phyloP scores from a whole-genome alignment of 53 echinoderm and acorn worm genomes.

The Paracentrotus lividus region DNA sequence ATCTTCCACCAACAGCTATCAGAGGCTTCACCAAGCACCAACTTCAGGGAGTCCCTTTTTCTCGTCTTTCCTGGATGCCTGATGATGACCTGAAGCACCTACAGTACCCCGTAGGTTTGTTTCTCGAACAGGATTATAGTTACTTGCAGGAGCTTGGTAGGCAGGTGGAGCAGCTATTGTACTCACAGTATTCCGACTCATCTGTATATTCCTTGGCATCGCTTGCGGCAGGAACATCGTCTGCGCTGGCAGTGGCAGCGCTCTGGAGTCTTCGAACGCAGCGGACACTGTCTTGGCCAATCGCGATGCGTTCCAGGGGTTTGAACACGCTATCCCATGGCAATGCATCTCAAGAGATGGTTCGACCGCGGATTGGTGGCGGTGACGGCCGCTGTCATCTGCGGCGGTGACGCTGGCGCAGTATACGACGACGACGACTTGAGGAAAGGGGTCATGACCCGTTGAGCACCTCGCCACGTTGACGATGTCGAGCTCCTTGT shows the following conservation, averaged over 20 bases:
- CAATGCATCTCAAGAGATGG: constrained; percentile 64
- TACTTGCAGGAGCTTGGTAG: background rate
- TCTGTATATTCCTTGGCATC: background rate
- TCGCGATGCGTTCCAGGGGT: constrained; percentile 68
- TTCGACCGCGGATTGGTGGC: background rate
- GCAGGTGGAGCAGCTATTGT: constrained; percentile 14
- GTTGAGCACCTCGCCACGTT: constrained; percentile 75
- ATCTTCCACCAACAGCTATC: too few relatives aligned
- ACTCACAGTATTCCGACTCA: constrained; percentile 12
- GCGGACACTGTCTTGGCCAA: constrained; percentile 71
- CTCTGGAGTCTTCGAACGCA: constrained; percentile 60
- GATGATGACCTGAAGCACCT: background rate
- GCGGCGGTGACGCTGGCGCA: constrained; percentile 21
- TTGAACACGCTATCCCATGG: constrained; percentile 74
- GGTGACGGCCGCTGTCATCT: background rate
- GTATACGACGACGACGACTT: constrained; percentile 69
- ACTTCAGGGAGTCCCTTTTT: constrained; percentile 30
- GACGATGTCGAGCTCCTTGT: constrained; percentile 59
- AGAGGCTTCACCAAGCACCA: background rate
- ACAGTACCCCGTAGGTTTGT: background rate
- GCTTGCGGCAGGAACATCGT: background rate
- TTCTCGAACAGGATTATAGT: background rate
- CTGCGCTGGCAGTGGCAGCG: background rate
- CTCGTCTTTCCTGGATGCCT: background rate
- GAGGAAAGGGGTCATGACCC: constrained; percentile 74